phyloP scores from a whole-genome alignment of 2,888 invertebrate species.

The Galeruca laticollis region DNA sequence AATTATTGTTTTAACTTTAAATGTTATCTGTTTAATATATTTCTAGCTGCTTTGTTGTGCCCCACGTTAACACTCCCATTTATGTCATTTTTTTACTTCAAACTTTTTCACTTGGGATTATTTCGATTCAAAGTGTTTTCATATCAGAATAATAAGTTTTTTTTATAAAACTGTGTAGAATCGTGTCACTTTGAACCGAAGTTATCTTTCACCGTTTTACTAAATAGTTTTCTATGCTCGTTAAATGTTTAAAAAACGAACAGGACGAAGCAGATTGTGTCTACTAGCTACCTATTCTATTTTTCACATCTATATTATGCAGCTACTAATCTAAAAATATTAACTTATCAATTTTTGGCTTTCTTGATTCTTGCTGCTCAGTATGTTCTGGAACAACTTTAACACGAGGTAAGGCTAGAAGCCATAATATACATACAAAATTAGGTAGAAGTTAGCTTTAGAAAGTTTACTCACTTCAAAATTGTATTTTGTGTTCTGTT shows the following conservation, averaged over 20 bases:
- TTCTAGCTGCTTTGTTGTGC: slow-evolving; percentile 81
- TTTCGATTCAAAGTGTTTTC: neutral
- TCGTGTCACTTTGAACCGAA: slow-evolving; percentile 1
- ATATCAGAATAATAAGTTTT: neutral
- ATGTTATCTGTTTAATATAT: slow-evolving; percentile 58
- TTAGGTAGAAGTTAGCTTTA: slow-evolving; percentile 46
- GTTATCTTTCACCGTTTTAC: slow-evolving; percentile 12
- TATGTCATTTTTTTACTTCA: slow-evolving; percentile 59
- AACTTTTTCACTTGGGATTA: slow-evolving; percentile 46
- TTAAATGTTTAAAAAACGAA: neutral
- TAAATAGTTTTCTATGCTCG: slow-evolving; percentile 4
- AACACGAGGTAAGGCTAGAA: slow-evolving; percentile 92
- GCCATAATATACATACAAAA: slow-evolving; percentile 39
- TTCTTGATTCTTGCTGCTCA: slow-evolving; percentile 80
- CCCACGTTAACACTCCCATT: slow-evolving; percentile 76
- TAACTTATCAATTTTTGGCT: slow-evolving; percentile 53
- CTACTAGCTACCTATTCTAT: slow-evolving; percentile 1
- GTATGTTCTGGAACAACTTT: slow-evolving; percentile 99
- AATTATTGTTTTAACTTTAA: slow-evolving; percentile 43
- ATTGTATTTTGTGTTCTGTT: slow-evolving; percentile 39
- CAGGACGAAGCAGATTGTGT: neutral
- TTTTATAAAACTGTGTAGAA: no score
- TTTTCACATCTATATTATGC: neutral
- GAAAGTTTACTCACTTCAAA: slow-evolving; percentile 24
- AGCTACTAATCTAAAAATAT: slow-evolving; percentile 5